These are phyloP conservation scores for Porites cylindrica DNA, from an alignment of 92 coral and sea anemone species.

Conservation along the genomic window DNA sequence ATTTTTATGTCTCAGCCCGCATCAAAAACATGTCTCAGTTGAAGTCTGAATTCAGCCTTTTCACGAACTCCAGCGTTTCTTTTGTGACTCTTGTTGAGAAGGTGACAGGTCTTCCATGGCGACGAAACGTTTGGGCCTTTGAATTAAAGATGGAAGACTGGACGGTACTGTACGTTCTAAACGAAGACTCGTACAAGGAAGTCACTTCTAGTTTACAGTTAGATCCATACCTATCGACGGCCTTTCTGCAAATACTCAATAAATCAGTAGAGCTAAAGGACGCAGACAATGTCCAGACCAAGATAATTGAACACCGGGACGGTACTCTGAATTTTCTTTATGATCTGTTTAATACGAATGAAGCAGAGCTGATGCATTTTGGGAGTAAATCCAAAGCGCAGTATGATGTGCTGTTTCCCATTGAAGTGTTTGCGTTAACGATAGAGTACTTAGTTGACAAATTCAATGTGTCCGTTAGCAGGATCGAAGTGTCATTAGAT, in stretches of 20 bases:
- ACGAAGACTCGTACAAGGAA: constrained; percentile 8
- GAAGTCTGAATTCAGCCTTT: constrained; percentile 33
- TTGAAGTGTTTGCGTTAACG: constrained; percentile 22
- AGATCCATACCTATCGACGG: constrained; percentile 33
- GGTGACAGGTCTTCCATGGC: constrained; percentile 73
- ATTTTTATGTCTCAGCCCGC: constrained; percentile 63
- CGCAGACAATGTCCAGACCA: not conserved
- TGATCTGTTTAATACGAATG: constrained; percentile 50
- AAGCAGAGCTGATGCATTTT: constrained; percentile 43
- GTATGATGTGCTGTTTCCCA: not conserved
- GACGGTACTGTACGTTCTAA: constrained; percentile 58
- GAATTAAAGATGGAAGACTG: constrained; percentile 63
- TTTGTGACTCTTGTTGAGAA: constrained; percentile 65
- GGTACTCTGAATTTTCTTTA: constrained; percentile 44
- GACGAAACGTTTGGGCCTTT: constrained; percentile 61
- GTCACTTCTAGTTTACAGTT: constrained; percentile 26
- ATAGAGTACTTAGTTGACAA: constrained; percentile 30
- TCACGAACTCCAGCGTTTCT: constrained; percentile 53
- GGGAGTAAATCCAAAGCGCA: constrained; percentile 25
- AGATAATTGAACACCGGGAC: not conserved
- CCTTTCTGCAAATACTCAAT: constrained; percentile 44
- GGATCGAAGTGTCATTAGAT: constrained; percentile 18
- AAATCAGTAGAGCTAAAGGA: constrained; percentile 32
- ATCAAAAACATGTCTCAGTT: constrained; percentile 21
- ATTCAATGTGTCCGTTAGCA: constrained; percentile 27